phyloP scores from a whole-genome alignment of 2,888 invertebrate genomes.

The Ferrisia virgata region DNA sequence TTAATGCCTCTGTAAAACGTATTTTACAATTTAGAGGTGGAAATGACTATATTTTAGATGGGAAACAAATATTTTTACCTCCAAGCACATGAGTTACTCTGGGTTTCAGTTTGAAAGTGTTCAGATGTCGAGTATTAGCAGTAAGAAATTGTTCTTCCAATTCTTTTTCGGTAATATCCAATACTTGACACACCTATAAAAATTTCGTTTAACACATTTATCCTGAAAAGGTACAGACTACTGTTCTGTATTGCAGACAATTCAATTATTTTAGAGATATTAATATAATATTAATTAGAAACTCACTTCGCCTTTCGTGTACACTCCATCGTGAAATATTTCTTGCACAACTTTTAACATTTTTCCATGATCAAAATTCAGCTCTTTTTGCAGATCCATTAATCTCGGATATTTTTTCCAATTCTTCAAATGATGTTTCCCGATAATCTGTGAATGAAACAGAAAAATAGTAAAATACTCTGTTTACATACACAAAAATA shows the following conservation, averaged over 20 bases:
- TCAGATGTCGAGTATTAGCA: conserved; percentile 62
- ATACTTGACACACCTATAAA: conserved; percentile 55
- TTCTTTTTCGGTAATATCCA: conserved; percentile 61
- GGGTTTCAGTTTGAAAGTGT: conserved; percentile 73
- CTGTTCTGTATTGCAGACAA: neutral
- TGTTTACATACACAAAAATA: neutral
- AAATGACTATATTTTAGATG: neutral
- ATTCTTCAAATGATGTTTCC: conserved; percentile 6
- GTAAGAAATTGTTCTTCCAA: conserved; percentile 67
- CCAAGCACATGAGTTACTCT: conserved; percentile 86
- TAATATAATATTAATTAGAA: neutral
- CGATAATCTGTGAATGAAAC: neutral
- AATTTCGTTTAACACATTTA: conserved; percentile 1
- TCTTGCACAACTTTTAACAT: conserved; percentile 68
- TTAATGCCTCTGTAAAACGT: conserved; percentile 68
- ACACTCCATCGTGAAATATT: conserved; percentile 64
- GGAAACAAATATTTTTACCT: too few species aligned
- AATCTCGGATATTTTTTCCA: conserved; percentile 53
- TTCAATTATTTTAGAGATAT: neutral
- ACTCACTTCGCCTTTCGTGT: conserved; percentile 66
- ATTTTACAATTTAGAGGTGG: neutral
- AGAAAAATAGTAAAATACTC: neutral
- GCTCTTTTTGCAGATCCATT: conserved; percentile 69
- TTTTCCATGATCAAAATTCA: conserved; percentile 63
- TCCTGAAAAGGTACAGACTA: neutral